Evolutionary conservation across 2,113 vertebrate species (phyloP).

Genomic region (Aldabrachelys gigantea): DNA sequence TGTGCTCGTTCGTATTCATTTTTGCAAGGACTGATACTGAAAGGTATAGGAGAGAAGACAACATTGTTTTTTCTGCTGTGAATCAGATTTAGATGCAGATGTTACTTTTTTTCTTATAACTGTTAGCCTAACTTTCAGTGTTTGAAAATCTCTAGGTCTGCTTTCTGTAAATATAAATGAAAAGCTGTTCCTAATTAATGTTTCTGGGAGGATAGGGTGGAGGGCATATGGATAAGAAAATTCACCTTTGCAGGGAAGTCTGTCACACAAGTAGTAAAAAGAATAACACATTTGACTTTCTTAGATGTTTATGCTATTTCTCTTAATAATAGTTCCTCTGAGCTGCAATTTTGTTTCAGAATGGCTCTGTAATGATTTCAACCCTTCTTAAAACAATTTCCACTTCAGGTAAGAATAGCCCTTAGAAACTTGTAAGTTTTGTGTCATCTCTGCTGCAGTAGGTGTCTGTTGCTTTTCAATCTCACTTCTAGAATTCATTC

Average conservation of each 20-base stretch:
- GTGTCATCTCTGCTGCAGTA: no score
- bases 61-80: not conserved
- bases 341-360: not conserved
- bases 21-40: not conserved
- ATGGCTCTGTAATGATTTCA: not conserved
- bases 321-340: not conserved
- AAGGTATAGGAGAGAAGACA: not conserved
- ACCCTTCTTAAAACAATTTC: not conserved
- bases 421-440: not conserved
- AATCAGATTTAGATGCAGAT: not conserved
- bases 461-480: not conserved
- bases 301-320: not conserved
- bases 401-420: not conserved
- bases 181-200: not conserved
- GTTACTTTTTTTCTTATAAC: not conserved
- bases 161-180: not conserved
- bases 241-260: not conserved
- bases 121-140: not conserved
- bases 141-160: not conserved
- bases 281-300: not conserved
- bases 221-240: not conserved
- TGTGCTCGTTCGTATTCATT: accelerated
- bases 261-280: not conserved
- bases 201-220: not conserved
- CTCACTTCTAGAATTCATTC: not conserved